Evolutionary conservation across 2,797 vertebrate genomes (phyloP), one percentile per base, ranked within the genome.

Genomic region (Pseudomugil tenellus): DNA sequence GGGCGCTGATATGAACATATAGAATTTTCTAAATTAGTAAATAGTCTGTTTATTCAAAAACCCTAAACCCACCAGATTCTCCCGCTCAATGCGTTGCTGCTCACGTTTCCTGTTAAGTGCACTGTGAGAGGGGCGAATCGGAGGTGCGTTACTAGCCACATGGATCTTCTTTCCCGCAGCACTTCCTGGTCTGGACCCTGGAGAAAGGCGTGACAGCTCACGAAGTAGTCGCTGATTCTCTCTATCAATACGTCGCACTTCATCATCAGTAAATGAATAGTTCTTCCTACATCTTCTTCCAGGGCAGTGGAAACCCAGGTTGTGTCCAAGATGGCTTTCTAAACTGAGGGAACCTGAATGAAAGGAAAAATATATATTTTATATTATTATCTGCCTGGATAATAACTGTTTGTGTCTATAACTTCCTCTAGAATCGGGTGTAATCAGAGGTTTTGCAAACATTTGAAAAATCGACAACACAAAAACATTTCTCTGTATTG

Each of bases 181-280:
- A 63, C 86, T 94, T 77, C 83, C 88, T 31, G 61, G 91, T 70
- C 88, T 88, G 56, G 95, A 83, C 28, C 87, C 92, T 9, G 92
- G 66, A 64, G 94, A 89, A 23, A 94, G 90, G 6, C 83, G 94
- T 1, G 95, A 95, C 25, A 99, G 92, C 88, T 95, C 94, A 62
- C 86, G 95, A 9, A 98, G 92, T 74, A 99, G 88, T 25, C 97
- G 94, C 81, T 96, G 96, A 91, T 99, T 99, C 88, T 99, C 97
- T 0, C 66, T 91, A 76, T 98, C 96, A 58, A 99, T 99, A 17
- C 92, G 89, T 16, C 86, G 91, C 43, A 98, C 95, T 68, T 99
- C 95, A 0, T 96, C 93, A 59, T 94, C 95, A 63, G 86, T 92
- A 83, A 99, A 99, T 2, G 97, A 96, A 84, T 91, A 99, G 87